phyloP scores from a whole-genome alignment of 1,140 invertebrate genomes.

The Drosophila virilis region DNA sequence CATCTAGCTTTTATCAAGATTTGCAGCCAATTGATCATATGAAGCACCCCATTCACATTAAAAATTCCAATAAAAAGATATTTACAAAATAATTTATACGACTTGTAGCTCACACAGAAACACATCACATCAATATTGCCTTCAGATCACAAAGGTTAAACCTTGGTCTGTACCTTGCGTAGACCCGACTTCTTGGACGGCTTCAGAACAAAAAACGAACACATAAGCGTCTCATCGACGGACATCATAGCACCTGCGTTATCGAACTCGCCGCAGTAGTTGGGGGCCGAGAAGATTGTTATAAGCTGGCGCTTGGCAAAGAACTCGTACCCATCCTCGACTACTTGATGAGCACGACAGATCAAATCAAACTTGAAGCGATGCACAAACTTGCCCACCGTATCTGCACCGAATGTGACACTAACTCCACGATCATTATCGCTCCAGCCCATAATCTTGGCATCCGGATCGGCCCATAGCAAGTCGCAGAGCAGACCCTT shows the following conservation, averaged over 20 bases:
- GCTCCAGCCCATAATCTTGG: constrained; percentile 94
- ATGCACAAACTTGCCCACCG: constrained; percentile 96
- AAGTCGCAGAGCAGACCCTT: constrained; percentile 97
- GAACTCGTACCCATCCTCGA: constrained; percentile 99
- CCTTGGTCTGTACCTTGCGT: constrained; percentile 25
- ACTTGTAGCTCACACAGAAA: constrained; percentile 21
- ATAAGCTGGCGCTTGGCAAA: constrained; percentile 98
- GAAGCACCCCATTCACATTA: too few relatives aligned
- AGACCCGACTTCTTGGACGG: constrained; percentile 93
- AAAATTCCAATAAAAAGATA: neutral
- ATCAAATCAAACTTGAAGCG: constrained; percentile 97
- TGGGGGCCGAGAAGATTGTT: constrained; percentile 92
- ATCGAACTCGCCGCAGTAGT: constrained; percentile 95
- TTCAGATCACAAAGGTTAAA: neutral
- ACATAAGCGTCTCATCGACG: constrained; percentile 99
- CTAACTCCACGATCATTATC: constrained; percentile 98
- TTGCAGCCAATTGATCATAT: too few relatives aligned
- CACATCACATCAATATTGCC: neutral
- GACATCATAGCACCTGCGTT: constrained; percentile 99
- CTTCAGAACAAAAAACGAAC: constrained; percentile 89
- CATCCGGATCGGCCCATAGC: constrained; percentile 98
- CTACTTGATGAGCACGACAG: constrained; percentile 98
- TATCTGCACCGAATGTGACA: constrained; percentile 96
- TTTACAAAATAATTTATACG: constrained; percentile 22
- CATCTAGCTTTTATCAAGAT: too few relatives aligned